phyloP scores from a whole-genome alignment of 2,888 invertebrate genomes.

The Xylophagus ater region DNA sequence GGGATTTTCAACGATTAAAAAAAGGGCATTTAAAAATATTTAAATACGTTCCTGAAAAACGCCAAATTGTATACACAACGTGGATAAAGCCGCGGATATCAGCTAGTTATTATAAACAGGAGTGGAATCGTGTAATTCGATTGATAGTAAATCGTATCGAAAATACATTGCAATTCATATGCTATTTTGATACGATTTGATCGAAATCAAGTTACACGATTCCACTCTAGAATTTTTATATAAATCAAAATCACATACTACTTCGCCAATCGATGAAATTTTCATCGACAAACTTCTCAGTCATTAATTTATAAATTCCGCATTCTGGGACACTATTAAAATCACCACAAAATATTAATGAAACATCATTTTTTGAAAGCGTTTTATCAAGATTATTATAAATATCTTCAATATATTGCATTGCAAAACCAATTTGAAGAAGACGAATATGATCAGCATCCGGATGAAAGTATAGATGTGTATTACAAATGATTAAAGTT shows the following conservation, averaged over 20 bases:
- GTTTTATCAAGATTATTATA: conserved; percentile 35
- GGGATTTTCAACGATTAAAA: too few relatives aligned
- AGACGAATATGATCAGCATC: conserved; percentile 82
- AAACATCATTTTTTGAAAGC: conserved; percentile 24
- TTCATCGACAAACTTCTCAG: conserved; percentile 51
- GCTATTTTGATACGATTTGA: too few relatives aligned
- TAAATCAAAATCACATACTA: conserved; percentile 46
- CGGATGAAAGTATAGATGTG: conserved; percentile 89
- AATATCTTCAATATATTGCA: conserved; percentile 56
- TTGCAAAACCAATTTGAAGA: conserved; percentile 65
- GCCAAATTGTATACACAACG: too few relatives aligned
- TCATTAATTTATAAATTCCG: conserved; percentile 69
- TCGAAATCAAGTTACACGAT: too few relatives aligned
- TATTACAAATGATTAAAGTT: conserved; percentile 64
- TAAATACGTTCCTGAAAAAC: too few relatives aligned
- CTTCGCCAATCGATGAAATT: conserved; percentile 65
- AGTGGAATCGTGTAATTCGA: too few relatives aligned
- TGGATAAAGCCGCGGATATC: too few relatives aligned
- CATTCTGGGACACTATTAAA: conserved; percentile 81
- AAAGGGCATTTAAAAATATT: too few relatives aligned
- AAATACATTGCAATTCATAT: too few relatives aligned
- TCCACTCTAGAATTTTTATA: too few relatives aligned
- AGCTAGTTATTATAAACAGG: too few relatives aligned
- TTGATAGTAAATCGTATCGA: too few relatives aligned
- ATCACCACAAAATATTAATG: conserved; percentile 78